Percentiles rank a stretch among this genome's conserved stretches.
Conservation (phyloP, 2,888 invertebrate species). For the Xylota sylvarum region DNA sequence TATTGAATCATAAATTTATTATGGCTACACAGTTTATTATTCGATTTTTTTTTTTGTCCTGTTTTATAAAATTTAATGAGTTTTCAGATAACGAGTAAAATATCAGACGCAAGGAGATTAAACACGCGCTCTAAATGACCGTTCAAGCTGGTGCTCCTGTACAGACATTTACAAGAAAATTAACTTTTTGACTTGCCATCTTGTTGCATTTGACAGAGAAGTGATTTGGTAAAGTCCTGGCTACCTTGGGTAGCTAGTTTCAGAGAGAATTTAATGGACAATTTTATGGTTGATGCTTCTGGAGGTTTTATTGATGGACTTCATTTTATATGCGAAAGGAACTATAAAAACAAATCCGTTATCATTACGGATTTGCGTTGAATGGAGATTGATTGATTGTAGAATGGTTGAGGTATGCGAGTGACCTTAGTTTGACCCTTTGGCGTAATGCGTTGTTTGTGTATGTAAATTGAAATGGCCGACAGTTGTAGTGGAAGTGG, state of each 20-base stretch:
- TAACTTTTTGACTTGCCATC: conserved; percentile 9
- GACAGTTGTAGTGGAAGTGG: background rate
- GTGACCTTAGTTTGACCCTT: conserved; percentile 8
- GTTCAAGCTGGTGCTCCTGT: background rate
- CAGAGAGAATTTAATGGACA: conserved; percentile 15
- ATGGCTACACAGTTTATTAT: conserved; percentile 45
- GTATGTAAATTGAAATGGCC: conserved; percentile 20
- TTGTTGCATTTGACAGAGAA: conserved; percentile 21
- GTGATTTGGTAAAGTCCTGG: no score
- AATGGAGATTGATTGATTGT: conserved; percentile 39
- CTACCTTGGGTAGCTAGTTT: conserved; percentile 16
- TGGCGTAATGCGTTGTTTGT: background rate
- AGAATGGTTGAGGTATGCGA: background rate
- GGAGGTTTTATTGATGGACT: conserved; percentile 9
- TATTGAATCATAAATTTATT: conserved; percentile 57
- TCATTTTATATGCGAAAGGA: conserved; percentile 15
- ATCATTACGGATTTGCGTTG: background rate
- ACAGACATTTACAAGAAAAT: background rate
- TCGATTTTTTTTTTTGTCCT: conserved; percentile 39
- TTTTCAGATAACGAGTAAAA: conserved; percentile 11
- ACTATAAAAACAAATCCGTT: conserved; percentile 36
- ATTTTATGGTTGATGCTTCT: conserved; percentile 7
- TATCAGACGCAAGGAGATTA: conserved; percentile 27
- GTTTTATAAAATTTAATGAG: conserved; percentile 50
- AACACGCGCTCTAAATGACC: conserved; percentile 19